Evolutionary conservation across 1,140 invertebrate genomes (phyloP).

Genomic region (Lineus longissimus): DNA sequence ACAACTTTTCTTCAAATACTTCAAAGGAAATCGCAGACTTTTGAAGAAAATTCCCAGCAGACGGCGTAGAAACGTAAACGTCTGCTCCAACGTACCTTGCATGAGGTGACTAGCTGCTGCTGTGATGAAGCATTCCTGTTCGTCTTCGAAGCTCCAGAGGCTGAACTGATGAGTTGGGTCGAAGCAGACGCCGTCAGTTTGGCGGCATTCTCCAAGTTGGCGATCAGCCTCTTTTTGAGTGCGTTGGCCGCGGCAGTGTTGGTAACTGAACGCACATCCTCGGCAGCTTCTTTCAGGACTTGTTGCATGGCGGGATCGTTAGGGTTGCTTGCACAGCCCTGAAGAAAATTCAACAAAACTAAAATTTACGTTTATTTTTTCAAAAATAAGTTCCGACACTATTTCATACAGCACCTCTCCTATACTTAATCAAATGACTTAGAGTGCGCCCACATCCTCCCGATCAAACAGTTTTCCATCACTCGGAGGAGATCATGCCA

Average conservation of each 20-base stretch:
- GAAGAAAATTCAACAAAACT: slow-evolving; percentile 9
- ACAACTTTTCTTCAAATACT: too few species aligned
- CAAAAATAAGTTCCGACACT: background rate
- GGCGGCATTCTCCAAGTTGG: slow-evolving; percentile 70
- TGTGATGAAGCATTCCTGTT: slow-evolving; percentile 70
- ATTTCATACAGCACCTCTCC: too few species aligned
- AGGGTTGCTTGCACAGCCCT: slow-evolving; percentile 78
- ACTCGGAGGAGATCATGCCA: too few species aligned
- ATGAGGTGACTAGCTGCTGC: slow-evolving; percentile 74
- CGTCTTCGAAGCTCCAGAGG: slow-evolving; percentile 62
- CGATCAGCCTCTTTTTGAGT: slow-evolving; percentile 73
- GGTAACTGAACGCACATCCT: slow-evolving; percentile 85
- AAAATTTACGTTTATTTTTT: background rate
- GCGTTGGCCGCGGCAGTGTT: slow-evolving; percentile 75
- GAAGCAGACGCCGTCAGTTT: slow-evolving; percentile 83
- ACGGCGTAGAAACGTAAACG: too few species aligned
- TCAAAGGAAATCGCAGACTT: too few species aligned
- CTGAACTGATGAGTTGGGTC: slow-evolving; percentile 75
- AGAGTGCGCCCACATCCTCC: too few species aligned
- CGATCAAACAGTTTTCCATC: too few species aligned
- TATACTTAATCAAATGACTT: background rate
- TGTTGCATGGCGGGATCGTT: slow-evolving; percentile 80
- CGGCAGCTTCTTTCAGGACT: slow-evolving; percentile 78
- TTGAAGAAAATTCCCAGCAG: too few species aligned
- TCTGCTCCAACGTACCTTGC: too few species aligned